phyloP scores from a whole-genome alignment of 1,140 invertebrate species.

The Anoplophora glabripennis region DNA sequence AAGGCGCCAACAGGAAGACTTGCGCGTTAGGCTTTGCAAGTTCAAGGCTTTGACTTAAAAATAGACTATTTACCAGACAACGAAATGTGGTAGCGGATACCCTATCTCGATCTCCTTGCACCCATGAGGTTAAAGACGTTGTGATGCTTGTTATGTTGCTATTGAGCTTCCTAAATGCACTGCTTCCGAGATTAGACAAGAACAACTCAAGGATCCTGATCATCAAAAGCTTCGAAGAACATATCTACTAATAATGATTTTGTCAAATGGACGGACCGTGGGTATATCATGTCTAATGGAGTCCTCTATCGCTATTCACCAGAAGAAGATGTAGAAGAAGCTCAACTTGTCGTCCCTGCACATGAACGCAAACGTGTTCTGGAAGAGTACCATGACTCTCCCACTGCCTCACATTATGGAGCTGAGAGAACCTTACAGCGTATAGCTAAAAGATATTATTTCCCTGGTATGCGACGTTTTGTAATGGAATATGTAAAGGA shows the following conservation, averaged over 20 bases:
- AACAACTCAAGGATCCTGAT: no score
- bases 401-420: conserved; percentile 34
- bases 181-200: no score
- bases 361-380: conserved; percentile 20
- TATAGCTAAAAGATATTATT: background rate
- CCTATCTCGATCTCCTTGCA: conserved; percentile 9
- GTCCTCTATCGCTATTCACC: conserved; percentile 31
- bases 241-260: background rate
- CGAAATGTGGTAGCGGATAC: conserved; percentile 21
- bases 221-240: no score
- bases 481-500: background rate
- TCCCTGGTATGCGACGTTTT: background rate
- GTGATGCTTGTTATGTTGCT: conserved; percentile 26
- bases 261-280: conserved; percentile 12
- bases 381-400: conserved; percentile 29
- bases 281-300: conserved; percentile 33
- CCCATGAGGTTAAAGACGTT: background rate
- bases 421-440: conserved; percentile 4
- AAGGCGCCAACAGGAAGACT: conserved; percentile 33
- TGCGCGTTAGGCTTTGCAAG: conserved; percentile 31
- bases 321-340: conserved; percentile 35
- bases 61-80: conserved; percentile 26
- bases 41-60: conserved; percentile 16
- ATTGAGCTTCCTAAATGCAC: background rate
- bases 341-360: conserved; percentile 34